These are phyloP conservation scores for Drosophila suzukii DNA, from an alignment of 1,140 invertebrate genomes.

Conservation along the genomic window DNA sequence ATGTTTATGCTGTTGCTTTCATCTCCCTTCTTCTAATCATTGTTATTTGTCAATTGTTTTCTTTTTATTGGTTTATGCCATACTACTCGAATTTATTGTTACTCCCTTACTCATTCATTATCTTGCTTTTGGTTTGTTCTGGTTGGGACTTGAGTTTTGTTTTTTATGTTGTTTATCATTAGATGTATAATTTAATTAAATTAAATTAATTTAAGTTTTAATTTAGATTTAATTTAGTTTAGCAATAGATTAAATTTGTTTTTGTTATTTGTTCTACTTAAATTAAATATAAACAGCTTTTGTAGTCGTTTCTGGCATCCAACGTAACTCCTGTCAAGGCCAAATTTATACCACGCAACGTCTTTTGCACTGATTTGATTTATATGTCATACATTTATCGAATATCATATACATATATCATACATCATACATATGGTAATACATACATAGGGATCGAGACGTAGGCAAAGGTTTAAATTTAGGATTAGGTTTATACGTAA, in stretches of 20 bases:
- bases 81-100: slow-evolving; percentile 16
- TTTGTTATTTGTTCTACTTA: slow-evolving; percentile 84
- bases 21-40: slow-evolving; percentile 24
- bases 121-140: slow-evolving; percentile 24
- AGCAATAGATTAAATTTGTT: slow-evolving; percentile 73
- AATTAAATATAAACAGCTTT: slow-evolving; percentile 84
- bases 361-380: slow-evolving; percentile 76
- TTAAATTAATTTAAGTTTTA: slow-evolving; percentile 49
- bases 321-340: slow-evolving; percentile 84
- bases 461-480: slow-evolving; percentile 22
- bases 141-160: slow-evolving; percentile 8
- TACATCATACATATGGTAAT: slow-evolving; percentile 26
- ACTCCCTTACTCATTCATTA: slow-evolving; percentile 22
- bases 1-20: slow-evolving; percentile 30
- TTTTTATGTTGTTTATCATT: slow-evolving; percentile 56
- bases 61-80: slow-evolving; percentile 30
- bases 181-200: slow-evolving; percentile 60
- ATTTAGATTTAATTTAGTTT: slow-evolving; percentile 66
- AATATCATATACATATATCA: slow-evolving; percentile 17
- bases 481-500: slow-evolving; percentile 41
- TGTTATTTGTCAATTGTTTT: slow-evolving; percentile 32
- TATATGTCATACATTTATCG: slow-evolving; percentile 2
- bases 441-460: slow-evolving; percentile 17
- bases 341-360: slow-evolving; percentile 83
- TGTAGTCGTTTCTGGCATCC: slow-evolving; percentile 84